phyloP scores from a whole-genome alignment of 2,113 vertebrate species.

The Pycnonotus jocosus region DNA sequence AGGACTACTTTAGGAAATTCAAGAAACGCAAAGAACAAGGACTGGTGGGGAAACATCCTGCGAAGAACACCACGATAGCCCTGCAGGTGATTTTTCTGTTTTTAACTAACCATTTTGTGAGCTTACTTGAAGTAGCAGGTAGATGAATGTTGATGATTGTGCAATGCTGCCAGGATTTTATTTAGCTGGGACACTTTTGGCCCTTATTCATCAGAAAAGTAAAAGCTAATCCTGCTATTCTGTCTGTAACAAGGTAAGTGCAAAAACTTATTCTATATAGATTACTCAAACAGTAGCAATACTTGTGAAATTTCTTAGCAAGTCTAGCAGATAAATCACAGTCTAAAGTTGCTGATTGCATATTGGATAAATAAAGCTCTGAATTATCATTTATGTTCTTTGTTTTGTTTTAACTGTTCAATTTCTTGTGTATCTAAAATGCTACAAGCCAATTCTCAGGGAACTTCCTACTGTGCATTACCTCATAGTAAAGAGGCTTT shows the following conservation, averaged over 20 bases:
- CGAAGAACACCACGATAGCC: conserved; percentile 95
- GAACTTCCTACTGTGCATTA: background rate
- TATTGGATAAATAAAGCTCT: background rate
- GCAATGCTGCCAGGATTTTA: conserved; percentile 69
- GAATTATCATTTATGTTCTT: background rate
- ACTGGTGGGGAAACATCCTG: conserved; percentile 92
- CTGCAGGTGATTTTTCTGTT: conserved; percentile 90
- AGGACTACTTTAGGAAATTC: conserved; percentile 99
- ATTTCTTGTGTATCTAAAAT: background rate
- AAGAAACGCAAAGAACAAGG: conserved; percentile 99
- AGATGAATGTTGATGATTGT: conserved; percentile 70
- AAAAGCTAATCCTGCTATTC: conserved; percentile 57
- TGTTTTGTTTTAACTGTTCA: background rate
- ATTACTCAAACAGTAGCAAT: background rate
- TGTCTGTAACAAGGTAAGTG: conserved; percentile 71
- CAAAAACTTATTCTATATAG: conserved; percentile 1
- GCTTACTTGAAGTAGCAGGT: conserved; percentile 74
- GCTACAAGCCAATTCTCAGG: background rate
- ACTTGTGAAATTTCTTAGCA: background rate
- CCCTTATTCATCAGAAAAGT: conserved; percentile 39
- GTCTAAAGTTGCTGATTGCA: background rate
- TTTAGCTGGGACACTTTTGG: conserved; percentile 65
- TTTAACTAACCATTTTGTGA: conserved; percentile 70
- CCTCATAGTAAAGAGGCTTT: background rate
- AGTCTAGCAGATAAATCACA: background rate